A percentile compares a stretch with the other conserved stretches of the same genome.
Evolutionary conservation across 2,113 vertebrate genomes (phyloP).

Genomic region (Forbesichthys agassizii): DNA sequence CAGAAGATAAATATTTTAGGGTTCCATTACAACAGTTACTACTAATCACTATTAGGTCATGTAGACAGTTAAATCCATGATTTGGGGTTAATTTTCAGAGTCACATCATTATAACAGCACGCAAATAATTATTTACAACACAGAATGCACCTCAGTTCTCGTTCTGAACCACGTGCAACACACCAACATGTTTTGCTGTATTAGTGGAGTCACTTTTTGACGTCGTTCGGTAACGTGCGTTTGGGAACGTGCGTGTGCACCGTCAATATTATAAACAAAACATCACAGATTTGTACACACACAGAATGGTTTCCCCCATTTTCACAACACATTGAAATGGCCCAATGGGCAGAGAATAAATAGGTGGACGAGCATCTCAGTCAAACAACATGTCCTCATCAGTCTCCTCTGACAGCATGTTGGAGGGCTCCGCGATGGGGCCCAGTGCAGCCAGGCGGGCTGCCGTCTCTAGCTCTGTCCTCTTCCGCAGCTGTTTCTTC

Average conservation of each 20-base stretch:
- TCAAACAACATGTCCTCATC: slow-evolving; percentile 97
- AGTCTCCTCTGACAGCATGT: slow-evolving; percentile 89
- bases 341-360: slow-evolving; percentile 75
- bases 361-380: slow-evolving; percentile 66
- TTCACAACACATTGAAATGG: slow-evolving; percentile 42
- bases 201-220: slow-evolving; percentile 10
- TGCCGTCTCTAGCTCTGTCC: slow-evolving; percentile 83
- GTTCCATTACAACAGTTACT: slow-evolving; percentile 27
- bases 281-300: slow-evolving; percentile 59
- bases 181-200: slow-evolving; percentile 18
- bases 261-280: slow-evolving; percentile 43
- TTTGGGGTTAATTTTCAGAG: slow-evolving; percentile 14
- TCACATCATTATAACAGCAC: slow-evolving; percentile 52
- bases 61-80: background rate
- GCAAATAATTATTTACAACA: slow-evolving; percentile 51
- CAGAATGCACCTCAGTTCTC: slow-evolving; percentile 29
- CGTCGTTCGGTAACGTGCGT: slow-evolving; percentile 35
- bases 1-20: slow-evolving; percentile 27
- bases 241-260: slow-evolving; percentile 32
- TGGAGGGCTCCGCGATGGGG: slow-evolving; percentile 83
- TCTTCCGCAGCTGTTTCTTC: slow-evolving; percentile 94
- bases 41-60: too few species aligned
- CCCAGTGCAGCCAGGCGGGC: slow-evolving; percentile 74
- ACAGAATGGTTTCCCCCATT: slow-evolving; percentile 32
- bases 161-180: slow-evolving; percentile 32